Evolutionary conservation across 2,888 invertebrate genomes (phyloP), one percentile per base, ranked within the genome.

Genomic region (Thelaira solivaga): DNA sequence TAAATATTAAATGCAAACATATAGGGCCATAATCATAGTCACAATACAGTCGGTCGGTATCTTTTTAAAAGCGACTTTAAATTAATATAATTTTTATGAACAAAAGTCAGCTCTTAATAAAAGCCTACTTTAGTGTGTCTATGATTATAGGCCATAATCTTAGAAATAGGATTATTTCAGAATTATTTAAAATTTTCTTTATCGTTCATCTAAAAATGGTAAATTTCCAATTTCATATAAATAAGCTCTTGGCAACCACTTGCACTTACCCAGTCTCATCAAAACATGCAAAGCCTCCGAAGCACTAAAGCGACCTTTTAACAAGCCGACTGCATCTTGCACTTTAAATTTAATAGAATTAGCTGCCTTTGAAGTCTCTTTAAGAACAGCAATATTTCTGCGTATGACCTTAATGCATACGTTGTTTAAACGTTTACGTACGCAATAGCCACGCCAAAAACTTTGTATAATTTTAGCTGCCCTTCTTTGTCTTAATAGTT

Each of bases 381-480:
- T 84, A 8, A 88, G 82, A 31, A 83, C 80, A 1, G 81, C 75
- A 31, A 89, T 83, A 18, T 86, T 85, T 8, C 80, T 76, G 1
- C 88, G 83, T 67, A 89, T 87, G 11, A 77, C 76, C 18, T 80
- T 57, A 0, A 88, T 80, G 13, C 82, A 83, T 7, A 83, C 67
- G 57, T 83, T 84, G 13, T 85, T 84, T 39, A 83, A 86, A 7
- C 83, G 83, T 13, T 83, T 83, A 8, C 89, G 86, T 3, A 83
- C 89, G 22, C 82, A 84, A 82, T 92, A 90, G 0, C 92, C 92
- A 1, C 92, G 90, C 89, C 91, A 92, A 49, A 90, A 86, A 4
- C 91, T 90, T 89, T 94, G 94, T 83, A 94, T 94, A 83, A 90
- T 90, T 2, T 90, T 90, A 10, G 92, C 93, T 4, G 94, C 93